These are phyloP conservation scores for Tanypteryx hageni DNA, from an alignment of 2,888 invertebrate genomes.

Conservation along the genomic window DNA sequence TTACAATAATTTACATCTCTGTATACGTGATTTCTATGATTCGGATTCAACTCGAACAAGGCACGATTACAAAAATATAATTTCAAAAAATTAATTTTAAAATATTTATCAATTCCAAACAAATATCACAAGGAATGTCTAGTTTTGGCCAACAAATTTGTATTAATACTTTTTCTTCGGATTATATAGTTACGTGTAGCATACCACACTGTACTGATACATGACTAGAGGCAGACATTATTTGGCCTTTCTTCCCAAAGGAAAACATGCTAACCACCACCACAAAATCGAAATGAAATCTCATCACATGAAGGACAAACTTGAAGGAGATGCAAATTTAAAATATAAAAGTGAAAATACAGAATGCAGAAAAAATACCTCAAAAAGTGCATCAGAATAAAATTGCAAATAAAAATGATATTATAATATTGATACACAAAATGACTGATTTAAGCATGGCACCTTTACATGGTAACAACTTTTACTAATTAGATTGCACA, in stretches of 20 bases:
- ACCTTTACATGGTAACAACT: too few species aligned
- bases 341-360: background rate
- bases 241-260: background rate
- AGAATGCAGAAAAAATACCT: background rate
- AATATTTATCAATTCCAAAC: background rate
- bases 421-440: background rate
- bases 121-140: conserved; percentile 29
- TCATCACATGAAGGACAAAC: background rate
- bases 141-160: background rate
- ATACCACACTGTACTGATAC: background rate
- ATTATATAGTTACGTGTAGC: background rate
- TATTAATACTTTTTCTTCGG: background rate
- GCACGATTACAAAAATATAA: conserved; percentile 45
- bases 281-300: background rate
- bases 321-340: background rate
- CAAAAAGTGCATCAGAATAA: background rate
- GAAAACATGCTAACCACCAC: background rate
- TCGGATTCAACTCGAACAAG: background rate
- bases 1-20: too few species aligned
- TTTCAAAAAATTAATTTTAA: background rate
- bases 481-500: too few species aligned
- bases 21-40: too few species aligned
- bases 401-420: background rate
- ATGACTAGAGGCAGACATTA: conserved; percentile 33
- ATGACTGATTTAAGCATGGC: too few species aligned